Conservation (phyloP, 2,888 invertebrate genomes). For the Sthenelais limicola region DNA sequence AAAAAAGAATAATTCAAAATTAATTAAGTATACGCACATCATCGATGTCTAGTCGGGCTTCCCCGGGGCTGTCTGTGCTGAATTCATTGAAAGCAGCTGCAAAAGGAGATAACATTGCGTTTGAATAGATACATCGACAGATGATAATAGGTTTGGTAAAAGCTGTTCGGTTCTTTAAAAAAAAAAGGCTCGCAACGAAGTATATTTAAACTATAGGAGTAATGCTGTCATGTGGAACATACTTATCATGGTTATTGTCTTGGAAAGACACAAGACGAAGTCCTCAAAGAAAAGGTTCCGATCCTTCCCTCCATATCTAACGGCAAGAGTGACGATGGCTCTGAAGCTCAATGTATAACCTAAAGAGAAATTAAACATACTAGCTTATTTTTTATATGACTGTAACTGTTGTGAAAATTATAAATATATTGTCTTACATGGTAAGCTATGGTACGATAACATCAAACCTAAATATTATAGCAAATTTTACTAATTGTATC, state of each 20-base stretch:
- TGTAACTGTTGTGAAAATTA: no score
- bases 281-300: constrained; percentile 47
- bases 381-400: not conserved
- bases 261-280: constrained; percentile 44
- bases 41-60: not conserved
- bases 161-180: not conserved
- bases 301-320: constrained; percentile 48
- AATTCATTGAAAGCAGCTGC: not conserved
- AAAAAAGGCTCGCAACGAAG: not conserved
- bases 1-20: no score
- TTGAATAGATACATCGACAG: no score
- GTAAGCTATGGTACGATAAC: no score
- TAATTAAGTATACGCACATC: no score
- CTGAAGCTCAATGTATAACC: constrained; percentile 31
- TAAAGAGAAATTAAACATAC: constrained; percentile 1
- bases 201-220: not conserved
- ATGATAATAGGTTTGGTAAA: no score
- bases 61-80: not conserved
- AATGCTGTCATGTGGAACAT: no score
- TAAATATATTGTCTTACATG: not conserved
- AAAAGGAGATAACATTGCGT: no score
- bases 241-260: constrained; percentile 42
- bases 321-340: constrained; percentile 32
- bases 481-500: no score
- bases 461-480: not conserved